Conservation (phyloP, 1,140 invertebrate species). For the Lethrus apterus region DNA sequence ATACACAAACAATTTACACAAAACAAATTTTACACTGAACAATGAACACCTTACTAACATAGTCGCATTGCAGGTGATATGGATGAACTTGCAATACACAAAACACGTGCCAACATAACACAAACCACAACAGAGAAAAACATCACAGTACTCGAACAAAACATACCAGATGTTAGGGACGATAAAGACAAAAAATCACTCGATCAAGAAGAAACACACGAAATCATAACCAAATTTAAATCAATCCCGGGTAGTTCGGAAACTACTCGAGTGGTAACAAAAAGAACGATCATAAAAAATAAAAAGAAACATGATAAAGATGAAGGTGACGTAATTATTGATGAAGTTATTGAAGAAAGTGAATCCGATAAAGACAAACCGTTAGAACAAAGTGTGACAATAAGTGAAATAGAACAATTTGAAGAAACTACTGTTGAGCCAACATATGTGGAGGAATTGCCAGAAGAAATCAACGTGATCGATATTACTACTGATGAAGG, state of each 20-base stretch:
- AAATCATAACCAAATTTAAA: conserved; percentile 50
- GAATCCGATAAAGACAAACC: conserved; percentile 21
- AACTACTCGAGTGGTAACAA: conserved; percentile 46
- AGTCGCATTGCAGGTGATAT: conserved; percentile 37
- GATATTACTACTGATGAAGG: conserved; percentile 24
- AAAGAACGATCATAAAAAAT: conserved; percentile 45
- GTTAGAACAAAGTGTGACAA: conserved; percentile 1
- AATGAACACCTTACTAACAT: conserved; percentile 21
- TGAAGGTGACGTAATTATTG: conserved; percentile 31
- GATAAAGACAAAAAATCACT: conserved; percentile 25
- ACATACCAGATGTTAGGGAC: conserved; percentile 28
- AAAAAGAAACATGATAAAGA: conserved; percentile 34
- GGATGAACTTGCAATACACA: conserved; percentile 38
- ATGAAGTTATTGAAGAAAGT: conserved; percentile 42
- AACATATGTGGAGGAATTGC: conserved; percentile 22
- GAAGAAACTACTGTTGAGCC: conserved; percentile 12
- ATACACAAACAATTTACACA: conserved; percentile 15
- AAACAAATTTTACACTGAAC: conserved; percentile 14
- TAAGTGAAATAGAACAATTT: conserved; percentile 19
- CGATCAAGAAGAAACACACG: conserved; percentile 45
- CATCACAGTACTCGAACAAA: conserved; percentile 29
- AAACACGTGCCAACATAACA: conserved; percentile 37
- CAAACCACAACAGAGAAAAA: conserved; percentile 26
- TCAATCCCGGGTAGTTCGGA: conserved; percentile 42
- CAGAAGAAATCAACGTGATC: conserved; percentile 25